Evolutionary conservation across 2,797 vertebrate genomes (phyloP), one percentile per base, ranked within the genome.

Genomic region (Xenentodon cancila): DNA sequence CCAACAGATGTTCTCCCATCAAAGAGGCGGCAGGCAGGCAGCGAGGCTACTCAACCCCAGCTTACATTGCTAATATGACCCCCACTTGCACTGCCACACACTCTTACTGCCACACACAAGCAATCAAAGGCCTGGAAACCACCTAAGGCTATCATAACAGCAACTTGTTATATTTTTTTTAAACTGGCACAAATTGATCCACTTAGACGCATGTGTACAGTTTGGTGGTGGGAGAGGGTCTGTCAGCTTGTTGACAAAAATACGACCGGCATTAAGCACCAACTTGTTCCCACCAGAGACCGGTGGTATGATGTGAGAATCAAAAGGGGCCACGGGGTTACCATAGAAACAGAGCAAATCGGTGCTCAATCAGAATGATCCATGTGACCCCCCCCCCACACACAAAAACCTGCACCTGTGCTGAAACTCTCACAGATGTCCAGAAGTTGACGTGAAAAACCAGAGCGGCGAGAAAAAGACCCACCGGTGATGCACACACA

Each of bases 1-100:
- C 85, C 75, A 86, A 88, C 91, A 94, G 91, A 93, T 92, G 92
- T 93, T 92, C 79, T 61, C 56, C 84, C 78, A 82, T 88, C 77
- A 86, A 88, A 86, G 82, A 87, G 82, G 51, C 60, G 58, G 84
- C 84, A 81, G 75, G 83, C 82, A 70, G 80, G 82, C 78, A 16
- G 81, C 45, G 17, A 77, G 76, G 73, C 72, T 75, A 73, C 87
- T 89, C 89, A 88, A 87, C 83, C 77, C 63, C 43, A 16, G 85
- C 89, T 91, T 90, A 88, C 85, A 84, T 49, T 50, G 79, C 83
- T 85, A 88, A 91, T 85, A 60, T 80, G 84, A 80, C 75, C 71
- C 68, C 70, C 56, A 53, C 64, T 64, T 70, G 46, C 52, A 59
- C 63, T 44, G 50, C 40, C 66, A 52, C 60, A 64, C 62, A 54